A percentile compares a stretch with the other conserved stretches of the same genome.
phyloP scores from a whole-genome alignment of 2,113 vertebrate genomes.

The Bagarius yarrelli region DNA sequence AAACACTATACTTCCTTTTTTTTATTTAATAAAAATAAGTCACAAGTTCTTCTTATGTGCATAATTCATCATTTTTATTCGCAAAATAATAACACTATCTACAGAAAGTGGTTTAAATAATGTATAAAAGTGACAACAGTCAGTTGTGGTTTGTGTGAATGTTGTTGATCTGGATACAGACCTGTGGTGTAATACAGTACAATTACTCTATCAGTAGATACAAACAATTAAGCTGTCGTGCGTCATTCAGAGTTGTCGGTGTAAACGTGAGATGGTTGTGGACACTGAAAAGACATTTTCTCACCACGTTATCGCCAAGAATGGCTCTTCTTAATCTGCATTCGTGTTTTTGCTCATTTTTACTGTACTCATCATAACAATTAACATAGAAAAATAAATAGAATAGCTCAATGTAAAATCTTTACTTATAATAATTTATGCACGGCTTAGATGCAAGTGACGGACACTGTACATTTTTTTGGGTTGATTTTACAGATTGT shows the following conservation, averaged over 20 bases:
- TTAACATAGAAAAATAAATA: constrained; percentile 46
- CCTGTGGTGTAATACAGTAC: constrained; percentile 19
- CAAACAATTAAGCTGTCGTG: constrained; percentile 15
- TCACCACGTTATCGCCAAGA: too few species aligned
- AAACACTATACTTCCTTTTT: too few species aligned
- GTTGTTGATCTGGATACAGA: neutral
- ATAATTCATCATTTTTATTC: constrained; percentile 45
- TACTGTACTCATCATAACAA: constrained; percentile 19
- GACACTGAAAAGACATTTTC: too few species aligned
- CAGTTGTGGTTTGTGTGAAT: constrained; percentile 23
- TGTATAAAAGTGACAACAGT: constrained; percentile 42
- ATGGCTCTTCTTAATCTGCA: neutral
- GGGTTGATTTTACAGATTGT: neutral
- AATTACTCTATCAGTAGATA: too few species aligned
- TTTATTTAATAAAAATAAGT: too few species aligned
- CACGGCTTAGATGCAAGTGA: neutral
- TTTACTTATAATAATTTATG: neutral
- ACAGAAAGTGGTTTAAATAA: constrained; percentile 42
- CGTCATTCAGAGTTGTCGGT: constrained; percentile 25
- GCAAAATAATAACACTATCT: constrained; percentile 44
- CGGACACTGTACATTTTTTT: neutral
- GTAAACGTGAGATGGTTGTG: constrained; percentile 21
- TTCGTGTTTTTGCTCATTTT: neutral
- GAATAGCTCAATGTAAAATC: constrained; percentile 21
- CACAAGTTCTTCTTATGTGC: neutral